A percentile compares a stretch with the other conserved stretches of the same genome.
phyloP scores from a whole-genome alignment of 2,888 invertebrate genomes.

The Eristalis tenax region DNA sequence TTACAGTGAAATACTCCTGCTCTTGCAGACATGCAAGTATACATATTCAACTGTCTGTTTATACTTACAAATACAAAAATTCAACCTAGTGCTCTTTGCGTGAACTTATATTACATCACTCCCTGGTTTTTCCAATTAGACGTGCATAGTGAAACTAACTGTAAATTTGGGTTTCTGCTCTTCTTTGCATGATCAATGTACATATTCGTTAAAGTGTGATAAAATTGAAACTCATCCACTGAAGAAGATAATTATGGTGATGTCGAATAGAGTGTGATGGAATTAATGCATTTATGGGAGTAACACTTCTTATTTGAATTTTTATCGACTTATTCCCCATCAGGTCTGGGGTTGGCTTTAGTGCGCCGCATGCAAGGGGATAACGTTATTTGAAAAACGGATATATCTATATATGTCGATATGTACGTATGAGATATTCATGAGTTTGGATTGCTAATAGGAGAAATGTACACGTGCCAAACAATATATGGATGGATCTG shows the following conservation, averaged over 20 bases:
- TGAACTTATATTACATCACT: slow-evolving; percentile 60
- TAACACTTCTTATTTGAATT: slow-evolving; percentile 31
- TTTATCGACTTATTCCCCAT: background rate
- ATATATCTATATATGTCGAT: background rate
- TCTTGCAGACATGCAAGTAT: background rate
- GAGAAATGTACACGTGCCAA: background rate
- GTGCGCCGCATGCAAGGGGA: slow-evolving; percentile 50
- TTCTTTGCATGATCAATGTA: slow-evolving; percentile 12
- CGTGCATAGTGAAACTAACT: slow-evolving; percentile 48
- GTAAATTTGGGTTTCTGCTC: slow-evolving; percentile 57
- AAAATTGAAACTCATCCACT: slow-evolving; percentile 57
- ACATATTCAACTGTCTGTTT: slow-evolving; percentile 12
- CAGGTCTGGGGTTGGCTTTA: slow-evolving; percentile 28
- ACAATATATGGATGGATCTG: too few species aligned
- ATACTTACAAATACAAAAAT: slow-evolving; percentile 12
- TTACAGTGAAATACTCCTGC: slow-evolving; percentile 40
- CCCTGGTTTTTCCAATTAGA: slow-evolving; percentile 69
- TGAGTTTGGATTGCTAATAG: background rate
- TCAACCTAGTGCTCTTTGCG: slow-evolving; percentile 64
- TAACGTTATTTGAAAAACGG: background rate
- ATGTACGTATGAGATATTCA: background rate
- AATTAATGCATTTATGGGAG: slow-evolving; percentile 56
- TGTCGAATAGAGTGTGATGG: slow-evolving; percentile 56
- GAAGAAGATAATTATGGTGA: slow-evolving; percentile 68
- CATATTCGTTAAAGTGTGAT: slow-evolving; percentile 59